Evolutionary conservation across 2,113 vertebrate species (phyloP).

Genomic region (Shinisaurus crocodilurus): DNA sequence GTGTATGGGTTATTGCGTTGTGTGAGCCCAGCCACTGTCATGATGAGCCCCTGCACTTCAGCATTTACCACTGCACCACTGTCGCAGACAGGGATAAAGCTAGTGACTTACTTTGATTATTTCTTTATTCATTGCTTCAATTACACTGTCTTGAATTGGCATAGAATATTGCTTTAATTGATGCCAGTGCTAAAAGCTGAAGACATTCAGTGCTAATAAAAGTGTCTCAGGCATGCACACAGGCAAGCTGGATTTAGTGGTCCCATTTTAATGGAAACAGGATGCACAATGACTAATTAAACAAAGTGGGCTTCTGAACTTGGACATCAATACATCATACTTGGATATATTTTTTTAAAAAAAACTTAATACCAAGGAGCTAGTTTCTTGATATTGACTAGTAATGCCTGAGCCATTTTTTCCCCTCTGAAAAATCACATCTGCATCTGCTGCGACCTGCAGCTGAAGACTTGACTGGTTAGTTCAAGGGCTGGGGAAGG

Average conservation of each 20-base stretch:
- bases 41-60: background rate
- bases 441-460: too few relatives aligned
- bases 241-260: background rate
- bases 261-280: background rate
- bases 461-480: background rate
- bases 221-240: background rate
- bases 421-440: background rate
- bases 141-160: background rate
- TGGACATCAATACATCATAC: background rate
- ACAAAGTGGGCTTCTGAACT: background rate
- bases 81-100: background rate
- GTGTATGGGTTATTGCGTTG: too few relatives aligned
- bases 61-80: background rate
- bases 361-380: background rate
- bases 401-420: background rate
- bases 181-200: background rate
- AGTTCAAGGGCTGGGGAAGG: background rate
- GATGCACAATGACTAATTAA: background rate
- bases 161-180: background rate
- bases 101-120: background rate
- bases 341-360: background rate
- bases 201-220: background rate
- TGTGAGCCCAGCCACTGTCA: too few relatives aligned
- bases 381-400: background rate
- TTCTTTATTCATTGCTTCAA: background rate